Conservation (phyloP, 2,797 vertebrate genomes). For the Hirundo rustica region DNA sequence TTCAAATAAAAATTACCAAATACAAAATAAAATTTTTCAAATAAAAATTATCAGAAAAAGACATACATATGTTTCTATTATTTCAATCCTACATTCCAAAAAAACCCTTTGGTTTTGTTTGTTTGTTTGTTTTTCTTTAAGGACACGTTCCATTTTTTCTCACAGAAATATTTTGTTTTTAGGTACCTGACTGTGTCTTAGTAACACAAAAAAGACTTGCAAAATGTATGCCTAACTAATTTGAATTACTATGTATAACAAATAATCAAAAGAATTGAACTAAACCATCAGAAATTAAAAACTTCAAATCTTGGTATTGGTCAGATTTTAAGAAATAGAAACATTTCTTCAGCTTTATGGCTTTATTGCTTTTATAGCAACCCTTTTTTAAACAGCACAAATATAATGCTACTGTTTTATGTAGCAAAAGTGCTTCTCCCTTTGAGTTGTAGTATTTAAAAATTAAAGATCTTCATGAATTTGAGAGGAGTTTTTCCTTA, state of each 20-base stretch:
- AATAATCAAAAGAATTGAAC: background rate
- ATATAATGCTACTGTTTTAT: background rate
- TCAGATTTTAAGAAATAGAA: background rate
- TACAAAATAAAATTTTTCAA: background rate
- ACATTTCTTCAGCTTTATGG: background rate
- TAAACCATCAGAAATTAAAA: background rate
- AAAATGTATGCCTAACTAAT: background rate
- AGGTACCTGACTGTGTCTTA: background rate
- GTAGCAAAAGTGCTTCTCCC: background rate
- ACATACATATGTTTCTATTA: background rate
- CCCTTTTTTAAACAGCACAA: background rate
- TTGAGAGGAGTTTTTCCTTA: background rate
- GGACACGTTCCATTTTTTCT: background rate
- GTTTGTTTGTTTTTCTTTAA: background rate
- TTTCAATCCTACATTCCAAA: background rate
- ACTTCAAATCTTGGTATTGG: background rate
- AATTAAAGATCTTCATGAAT: background rate
- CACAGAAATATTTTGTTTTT: background rate
- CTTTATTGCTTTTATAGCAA: background rate
- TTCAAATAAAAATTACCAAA: background rate
- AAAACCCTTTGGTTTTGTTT: accelerated
- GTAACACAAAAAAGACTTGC: background rate
- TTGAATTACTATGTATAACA: background rate
- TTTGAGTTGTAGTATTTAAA: background rate
- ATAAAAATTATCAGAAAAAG: background rate